phyloP scores from a whole-genome alignment of 2,888 invertebrate species.

The Drosophila ezoana region DNA sequence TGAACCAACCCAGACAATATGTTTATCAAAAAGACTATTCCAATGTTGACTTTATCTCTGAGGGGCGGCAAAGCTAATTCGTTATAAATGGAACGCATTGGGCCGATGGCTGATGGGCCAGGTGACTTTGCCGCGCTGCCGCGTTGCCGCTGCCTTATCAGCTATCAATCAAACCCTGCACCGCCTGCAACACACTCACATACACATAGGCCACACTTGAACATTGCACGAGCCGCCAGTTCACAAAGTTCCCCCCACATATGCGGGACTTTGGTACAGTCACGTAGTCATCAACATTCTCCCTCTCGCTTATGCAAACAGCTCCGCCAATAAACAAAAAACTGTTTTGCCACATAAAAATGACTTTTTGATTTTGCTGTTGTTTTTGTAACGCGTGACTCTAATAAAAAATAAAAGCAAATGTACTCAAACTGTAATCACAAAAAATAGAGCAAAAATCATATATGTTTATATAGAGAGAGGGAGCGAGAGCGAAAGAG shows the following conservation, averaged over 20 bases:
- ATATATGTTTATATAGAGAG: constrained; percentile 47
- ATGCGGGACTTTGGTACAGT: constrained; percentile 67
- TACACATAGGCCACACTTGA: constrained; percentile 54
- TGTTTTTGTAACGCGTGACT: constrained; percentile 68
- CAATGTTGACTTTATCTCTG: constrained; percentile 22
- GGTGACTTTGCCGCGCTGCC: constrained; percentile 32
- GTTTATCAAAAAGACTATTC: constrained; percentile 26
- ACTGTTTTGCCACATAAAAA: constrained; percentile 59
- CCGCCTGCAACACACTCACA: constrained; percentile 27
- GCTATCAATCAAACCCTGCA: constrained; percentile 56
- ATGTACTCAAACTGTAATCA: constrained; percentile 65
- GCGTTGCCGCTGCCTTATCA: constrained; percentile 35
- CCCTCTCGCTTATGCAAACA: constrained; percentile 28
- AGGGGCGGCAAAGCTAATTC: constrained; percentile 16
- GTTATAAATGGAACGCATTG: constrained; percentile 25
- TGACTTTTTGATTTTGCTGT: constrained; percentile 53
- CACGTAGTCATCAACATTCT: constrained; percentile 63
- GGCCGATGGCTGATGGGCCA: constrained; percentile 7
- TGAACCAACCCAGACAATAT: constrained; percentile 17
- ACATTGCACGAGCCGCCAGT: constrained; percentile 56
- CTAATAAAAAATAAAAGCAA: constrained; percentile 58
- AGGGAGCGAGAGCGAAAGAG: constrained; percentile 1
- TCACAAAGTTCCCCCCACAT: constrained; percentile 35
- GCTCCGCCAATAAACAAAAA: constrained; percentile 59
- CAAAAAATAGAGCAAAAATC: constrained; percentile 69